Percentiles rank a stretch among this genome's conserved stretches.
phyloP scores from a whole-genome alignment of 2,797 vertebrate genomes.

The Thamnophis elegans region DNA sequence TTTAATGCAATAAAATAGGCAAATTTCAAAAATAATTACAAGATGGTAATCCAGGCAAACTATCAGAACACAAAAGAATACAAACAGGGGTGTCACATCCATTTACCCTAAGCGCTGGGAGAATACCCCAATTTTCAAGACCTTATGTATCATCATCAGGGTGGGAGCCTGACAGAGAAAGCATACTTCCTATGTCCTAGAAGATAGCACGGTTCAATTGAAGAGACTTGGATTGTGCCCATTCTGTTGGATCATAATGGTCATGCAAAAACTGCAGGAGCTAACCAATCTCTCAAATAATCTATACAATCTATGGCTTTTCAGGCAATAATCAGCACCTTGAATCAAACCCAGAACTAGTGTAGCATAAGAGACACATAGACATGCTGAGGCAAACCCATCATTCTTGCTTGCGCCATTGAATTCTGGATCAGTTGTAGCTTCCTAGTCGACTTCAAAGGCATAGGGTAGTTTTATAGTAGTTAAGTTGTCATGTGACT shows the following conservation, averaged over 20 bases:
- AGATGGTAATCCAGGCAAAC: background rate
- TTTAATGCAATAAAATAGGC: background rate
- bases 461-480: background rate
- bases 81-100: background rate
- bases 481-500: background rate
- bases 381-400: background rate
- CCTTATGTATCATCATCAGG: background rate
- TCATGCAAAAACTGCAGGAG: background rate
- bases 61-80: background rate
- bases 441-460: background rate
- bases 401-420: background rate
- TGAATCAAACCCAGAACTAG: background rate
- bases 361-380: background rate
- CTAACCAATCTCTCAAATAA: background rate
- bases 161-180: background rate
- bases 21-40: background rate
- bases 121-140: background rate
- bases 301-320: background rate
- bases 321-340: background rate
- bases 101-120: background rate
- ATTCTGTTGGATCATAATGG: background rate
- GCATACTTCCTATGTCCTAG: background rate
- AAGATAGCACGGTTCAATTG: background rate
- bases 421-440: background rate
- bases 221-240: background rate